Base-by-base conservation (phyloP, 1,140 invertebrate species). In the Pissodes strobi region DNA sequence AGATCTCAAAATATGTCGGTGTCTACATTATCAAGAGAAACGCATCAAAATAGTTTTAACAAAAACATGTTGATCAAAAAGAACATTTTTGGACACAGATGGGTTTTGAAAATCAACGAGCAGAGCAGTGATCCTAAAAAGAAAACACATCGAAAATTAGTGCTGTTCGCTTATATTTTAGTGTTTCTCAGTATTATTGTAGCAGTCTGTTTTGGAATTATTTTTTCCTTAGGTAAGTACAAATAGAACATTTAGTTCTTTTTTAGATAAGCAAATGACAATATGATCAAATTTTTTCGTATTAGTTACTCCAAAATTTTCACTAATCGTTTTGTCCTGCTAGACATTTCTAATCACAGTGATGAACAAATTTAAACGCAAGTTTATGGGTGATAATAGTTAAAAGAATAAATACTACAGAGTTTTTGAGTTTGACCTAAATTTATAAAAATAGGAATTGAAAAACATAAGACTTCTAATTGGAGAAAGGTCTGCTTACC, bases 21-120 rank as follows among this genome's bases (percentile, higher is more conserved):
- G 13, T 57, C 66, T 0, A 73, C 68, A 2, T 64, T 75, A 34
- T 70, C 70, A 3, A 64, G 69, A 34, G 72, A 76, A 58, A 53
- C 69, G 18, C 62, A 67, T 48, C 58, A 71, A 38, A 72, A 71
- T 27, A 60, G 62, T n/a, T 66, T 68, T 18, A 69, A 72, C 46
- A 70, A 60, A 56, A 69, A 72, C 49, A 55, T 66, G 8, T 48
- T 72, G 6, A 73, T 75, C 6, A 77, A 74, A 61, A 69, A 68
- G 17, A 76, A 76, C 45, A 66, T 77, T 18, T 76, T 76, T 45
- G 74, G 76, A 2, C 72, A 76, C 21, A 70, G 67, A 56, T 77
- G 74, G 74, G 70, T 76, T 10, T 64, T 76, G 39, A 72, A 70
- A 61, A 69, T 76, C 6, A 75, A 74, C 64, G 65, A 69, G 46